phyloP scores from a whole-genome alignment of 2,888 invertebrate genomes.

The Limnephilus rhombicus region DNA sequence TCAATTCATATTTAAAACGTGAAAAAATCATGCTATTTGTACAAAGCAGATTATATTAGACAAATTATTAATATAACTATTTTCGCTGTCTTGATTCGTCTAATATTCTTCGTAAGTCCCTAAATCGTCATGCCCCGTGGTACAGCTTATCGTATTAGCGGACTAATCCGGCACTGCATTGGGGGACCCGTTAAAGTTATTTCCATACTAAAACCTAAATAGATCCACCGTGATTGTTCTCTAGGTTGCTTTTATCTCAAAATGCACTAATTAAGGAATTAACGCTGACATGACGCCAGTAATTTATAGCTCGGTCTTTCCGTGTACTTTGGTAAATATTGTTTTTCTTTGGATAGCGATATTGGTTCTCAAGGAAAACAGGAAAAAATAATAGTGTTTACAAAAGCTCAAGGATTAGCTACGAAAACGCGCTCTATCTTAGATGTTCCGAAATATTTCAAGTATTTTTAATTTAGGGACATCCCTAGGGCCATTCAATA shows the following conservation, averaged over 20 bases:
- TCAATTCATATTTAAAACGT: too few species aligned
- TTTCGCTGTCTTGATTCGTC: background rate
- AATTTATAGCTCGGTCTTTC: background rate
- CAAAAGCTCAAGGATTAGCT: background rate
- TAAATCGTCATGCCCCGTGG: background rate
- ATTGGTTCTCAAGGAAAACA: background rate
- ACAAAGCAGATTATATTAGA: background rate
- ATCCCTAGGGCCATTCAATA: too few species aligned
- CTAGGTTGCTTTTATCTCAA: background rate
- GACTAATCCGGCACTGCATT: background rate
- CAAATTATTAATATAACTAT: background rate
- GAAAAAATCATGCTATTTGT: too few species aligned
- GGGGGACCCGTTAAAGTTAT: background rate
- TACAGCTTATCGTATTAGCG: background rate
- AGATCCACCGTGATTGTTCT: background rate
- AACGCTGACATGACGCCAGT: background rate
- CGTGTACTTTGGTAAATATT: background rate
- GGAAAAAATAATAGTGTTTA: background rate
- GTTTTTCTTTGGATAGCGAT: background rate
- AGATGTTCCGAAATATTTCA: too few species aligned
- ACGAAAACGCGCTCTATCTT: background rate
- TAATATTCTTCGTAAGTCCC: background rate
- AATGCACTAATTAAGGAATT: background rate
- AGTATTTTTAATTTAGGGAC: too few species aligned
- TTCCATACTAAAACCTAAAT: background rate